These are phyloP conservation scores for Protaetia brevitarsis DNA, from an alignment of 1,140 invertebrate genomes.

Conservation along the genomic window DNA sequence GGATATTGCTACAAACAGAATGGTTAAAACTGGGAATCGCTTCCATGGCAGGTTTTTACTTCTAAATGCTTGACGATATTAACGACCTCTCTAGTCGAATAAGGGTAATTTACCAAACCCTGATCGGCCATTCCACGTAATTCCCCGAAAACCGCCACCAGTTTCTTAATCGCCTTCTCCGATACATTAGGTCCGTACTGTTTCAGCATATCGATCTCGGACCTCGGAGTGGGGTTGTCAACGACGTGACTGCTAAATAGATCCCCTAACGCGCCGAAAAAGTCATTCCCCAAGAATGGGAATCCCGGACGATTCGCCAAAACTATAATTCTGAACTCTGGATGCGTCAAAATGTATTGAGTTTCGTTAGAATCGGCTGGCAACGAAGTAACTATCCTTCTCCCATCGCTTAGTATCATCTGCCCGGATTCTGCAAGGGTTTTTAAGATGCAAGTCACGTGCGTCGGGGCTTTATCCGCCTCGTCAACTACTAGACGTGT, in stretches of 20 bases:
- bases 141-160: constrained; percentile 84
- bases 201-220: constrained; percentile 81
- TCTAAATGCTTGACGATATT: constrained; percentile 83
- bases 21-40: constrained; percentile 4
- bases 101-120: constrained; percentile 89
- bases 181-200: constrained; percentile 88
- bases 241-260: constrained; percentile 94
- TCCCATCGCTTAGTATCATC: constrained; percentile 92
- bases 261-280: constrained; percentile 89
- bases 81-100: constrained; percentile 94
- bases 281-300: constrained; percentile 96
- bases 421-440: constrained; percentile 91
- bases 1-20: constrained; percentile 75
- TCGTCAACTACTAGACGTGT: constrained; percentile 93
- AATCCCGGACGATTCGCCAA: constrained; percentile 96
- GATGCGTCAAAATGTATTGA: constrained; percentile 71
- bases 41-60: constrained; percentile 48
- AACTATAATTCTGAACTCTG: constrained; percentile 87
- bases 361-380: constrained; percentile 43
- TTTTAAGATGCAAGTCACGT: constrained; percentile 94
- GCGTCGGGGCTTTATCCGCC: constrained; percentile 94
- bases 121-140: constrained; percentile 85
- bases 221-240: constrained; percentile 86
- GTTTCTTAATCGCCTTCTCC: constrained; percentile 65
- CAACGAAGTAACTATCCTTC: constrained; percentile 86